Percentiles rank a stretch among this genome's conserved stretches.
Conservation (phyloP, 1,140 invertebrate genomes). For the Elymnias hypermnestra region DNA sequence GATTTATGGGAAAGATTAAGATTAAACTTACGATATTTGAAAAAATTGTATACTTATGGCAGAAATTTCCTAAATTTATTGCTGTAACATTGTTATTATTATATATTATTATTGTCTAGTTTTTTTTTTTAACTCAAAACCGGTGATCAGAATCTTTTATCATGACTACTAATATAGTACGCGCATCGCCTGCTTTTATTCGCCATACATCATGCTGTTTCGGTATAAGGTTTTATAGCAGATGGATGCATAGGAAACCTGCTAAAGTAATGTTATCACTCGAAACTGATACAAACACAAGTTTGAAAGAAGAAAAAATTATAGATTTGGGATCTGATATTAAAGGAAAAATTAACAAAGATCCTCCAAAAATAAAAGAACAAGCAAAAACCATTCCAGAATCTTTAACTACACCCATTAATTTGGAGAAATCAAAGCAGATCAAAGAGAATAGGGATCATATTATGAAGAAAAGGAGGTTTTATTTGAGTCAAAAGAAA, state of each 20-base stretch:
- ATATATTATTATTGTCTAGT: too few species aligned
- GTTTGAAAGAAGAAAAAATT: constrained; percentile 56
- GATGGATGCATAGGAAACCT: constrained; percentile 58
- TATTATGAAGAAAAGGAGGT: constrained; percentile 43
- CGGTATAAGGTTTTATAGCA: constrained; percentile 41
- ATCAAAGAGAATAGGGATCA: constrained; percentile 43
- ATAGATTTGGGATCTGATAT: constrained; percentile 41
- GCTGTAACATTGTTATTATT: too few species aligned
- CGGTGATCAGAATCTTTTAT: too few species aligned
- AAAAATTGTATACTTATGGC: too few species aligned
- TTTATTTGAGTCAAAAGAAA: constrained; percentile 64
- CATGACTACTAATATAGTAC: constrained; percentile 34
- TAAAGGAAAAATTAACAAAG: constrained; percentile 14
- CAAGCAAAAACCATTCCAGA: neutral
- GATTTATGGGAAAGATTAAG: too few species aligned
- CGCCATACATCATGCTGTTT: constrained; percentile 14
- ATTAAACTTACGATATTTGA: too few species aligned
- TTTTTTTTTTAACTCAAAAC: too few species aligned
- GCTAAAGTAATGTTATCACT: constrained; percentile 54
- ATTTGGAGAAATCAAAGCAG: constrained; percentile 31
- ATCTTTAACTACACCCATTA: constrained; percentile 6
- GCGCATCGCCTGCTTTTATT: constrained; percentile 13
- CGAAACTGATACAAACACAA: constrained; percentile 32
- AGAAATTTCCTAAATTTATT: too few species aligned
- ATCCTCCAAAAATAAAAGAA: constrained; percentile 9